These are phyloP conservation scores for Leucozona laternaria DNA, from an alignment of 2,888 invertebrate species.

Conservation along the genomic window DNA sequence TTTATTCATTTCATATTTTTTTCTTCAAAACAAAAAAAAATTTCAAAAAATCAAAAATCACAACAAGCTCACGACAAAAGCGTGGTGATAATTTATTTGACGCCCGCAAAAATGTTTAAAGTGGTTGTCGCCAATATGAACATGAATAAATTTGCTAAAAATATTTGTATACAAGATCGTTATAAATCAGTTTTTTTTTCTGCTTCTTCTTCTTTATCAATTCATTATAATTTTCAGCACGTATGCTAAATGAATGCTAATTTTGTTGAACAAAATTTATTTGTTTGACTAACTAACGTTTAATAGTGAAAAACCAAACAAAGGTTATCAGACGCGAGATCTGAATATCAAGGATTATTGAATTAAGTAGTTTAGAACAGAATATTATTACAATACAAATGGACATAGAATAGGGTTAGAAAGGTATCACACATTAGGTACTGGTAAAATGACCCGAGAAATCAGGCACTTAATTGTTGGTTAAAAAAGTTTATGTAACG, in stretches of 20 bases:
- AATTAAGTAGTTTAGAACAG: conserved; percentile 5
- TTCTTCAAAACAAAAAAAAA: too few species aligned
- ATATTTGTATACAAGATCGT: conserved; percentile 1
- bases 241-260: conserved; percentile 51
- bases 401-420: not conserved
- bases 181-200: not conserved
- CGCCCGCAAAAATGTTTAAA: conserved; percentile 8
- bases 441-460: too few species aligned
- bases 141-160: conserved; percentile 48
- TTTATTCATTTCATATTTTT: too few species aligned
- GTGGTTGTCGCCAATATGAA: conserved; percentile 19
- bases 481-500: too few species aligned
- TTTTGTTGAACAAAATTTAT: conserved; percentile 39
- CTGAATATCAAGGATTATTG: conserved; percentile 25
- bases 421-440: too few species aligned
- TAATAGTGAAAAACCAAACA: conserved; percentile 19
- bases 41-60: too few species aligned
- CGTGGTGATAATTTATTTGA: conserved; percentile 51
- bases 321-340: conserved; percentile 6
- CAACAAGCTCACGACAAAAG: not conserved
- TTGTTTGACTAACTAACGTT: conserved; percentile 21
- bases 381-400: not conserved
- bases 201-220: not conserved
- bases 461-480: too few species aligned
- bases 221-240: conserved; percentile 12